These are phyloP conservation scores for Aphidius gifuensis DNA, from an alignment of 1,140 invertebrate genomes.

Conservation along the genomic window DNA sequence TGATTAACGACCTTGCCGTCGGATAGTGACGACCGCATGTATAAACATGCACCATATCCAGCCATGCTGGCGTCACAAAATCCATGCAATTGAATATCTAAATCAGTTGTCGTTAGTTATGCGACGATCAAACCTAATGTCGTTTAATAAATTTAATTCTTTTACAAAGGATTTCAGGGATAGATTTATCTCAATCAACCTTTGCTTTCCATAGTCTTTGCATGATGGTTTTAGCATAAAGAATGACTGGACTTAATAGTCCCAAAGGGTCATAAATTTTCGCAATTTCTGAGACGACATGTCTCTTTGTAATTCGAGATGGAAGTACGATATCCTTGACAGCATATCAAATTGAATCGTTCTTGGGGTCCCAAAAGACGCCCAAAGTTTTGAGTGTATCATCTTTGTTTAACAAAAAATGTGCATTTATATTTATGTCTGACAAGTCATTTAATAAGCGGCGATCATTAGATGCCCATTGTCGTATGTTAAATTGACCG, in stretches of 20 bases:
- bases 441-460: constrained; percentile 2
- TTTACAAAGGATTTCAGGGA: constrained; percentile 24
- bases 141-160: constrained; percentile 20
- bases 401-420: constrained; percentile 6
- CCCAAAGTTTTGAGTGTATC: constrained; percentile 14
- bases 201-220: constrained; percentile 31
- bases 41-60: constrained; percentile 38
- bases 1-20: constrained; percentile 11
- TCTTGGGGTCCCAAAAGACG: constrained; percentile 29
- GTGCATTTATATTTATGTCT: neutral
- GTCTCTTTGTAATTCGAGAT: constrained; percentile 1
- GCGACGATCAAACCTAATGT: constrained; percentile 15
- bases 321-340: neutral
- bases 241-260: constrained; percentile 36
- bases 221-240: neutral
- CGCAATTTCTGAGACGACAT: constrained; percentile 32
- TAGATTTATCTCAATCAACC: constrained; percentile 34
- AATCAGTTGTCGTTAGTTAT: constrained; percentile 13
- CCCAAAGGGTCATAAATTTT: constrained; percentile 42
- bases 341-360: constrained; percentile 27
- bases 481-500: constrained; percentile 37
- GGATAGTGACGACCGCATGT: constrained; percentile 27
- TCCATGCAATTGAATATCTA: constrained; percentile 29
- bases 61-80: constrained; percentile 38
- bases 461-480: constrained; percentile 41